Conservation (phyloP, 1,140 invertebrate genomes). For the Drosophila sturtevanti region DNA sequence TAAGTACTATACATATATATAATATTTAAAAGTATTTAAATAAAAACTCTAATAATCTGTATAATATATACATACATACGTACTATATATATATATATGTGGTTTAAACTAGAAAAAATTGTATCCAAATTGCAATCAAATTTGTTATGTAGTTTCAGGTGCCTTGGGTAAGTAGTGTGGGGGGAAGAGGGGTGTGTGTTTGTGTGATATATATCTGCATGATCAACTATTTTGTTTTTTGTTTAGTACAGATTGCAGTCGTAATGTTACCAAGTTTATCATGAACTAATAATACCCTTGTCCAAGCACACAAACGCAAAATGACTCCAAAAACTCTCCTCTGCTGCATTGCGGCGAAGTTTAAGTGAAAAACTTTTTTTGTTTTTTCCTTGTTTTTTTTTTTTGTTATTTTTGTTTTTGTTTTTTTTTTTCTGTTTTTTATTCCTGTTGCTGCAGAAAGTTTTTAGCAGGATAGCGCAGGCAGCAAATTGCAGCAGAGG, state of each 20-base stretch:
- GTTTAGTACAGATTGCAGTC: not conserved
- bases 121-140: too few relatives aligned
- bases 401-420: slow-evolving; percentile 54
- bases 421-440: slow-evolving; percentile 6
- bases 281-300: slow-evolving; percentile 54
- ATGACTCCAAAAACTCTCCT: slow-evolving; percentile 47
- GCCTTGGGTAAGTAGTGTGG: too few relatives aligned
- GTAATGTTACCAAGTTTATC: slow-evolving; percentile 38
- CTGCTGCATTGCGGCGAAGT: slow-evolving; percentile 77
- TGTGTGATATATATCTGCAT: not conserved
- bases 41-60: too few relatives aligned
- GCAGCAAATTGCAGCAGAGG: slow-evolving; percentile 76
- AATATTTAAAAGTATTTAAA: too few relatives aligned
- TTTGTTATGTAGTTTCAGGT: too few relatives aligned
- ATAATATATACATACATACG: too few relatives aligned
- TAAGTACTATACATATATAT: too few relatives aligned
- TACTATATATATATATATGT: too few relatives aligned
- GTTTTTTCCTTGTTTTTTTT: slow-evolving; percentile 30
- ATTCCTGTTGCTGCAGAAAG: slow-evolving; percentile 50
- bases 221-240: not conserved
- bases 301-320: slow-evolving; percentile 21
- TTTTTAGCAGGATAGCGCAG: slow-evolving; percentile 65
- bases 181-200: too few relatives aligned
- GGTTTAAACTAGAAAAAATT: too few relatives aligned
- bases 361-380: slow-evolving; percentile 78